Percentiles rank a stretch among this genome's conserved stretches.
Evolutionary conservation across 2,888 invertebrate genomes (phyloP).

Genomic region (Caenorhabditis sulstoni): DNA sequence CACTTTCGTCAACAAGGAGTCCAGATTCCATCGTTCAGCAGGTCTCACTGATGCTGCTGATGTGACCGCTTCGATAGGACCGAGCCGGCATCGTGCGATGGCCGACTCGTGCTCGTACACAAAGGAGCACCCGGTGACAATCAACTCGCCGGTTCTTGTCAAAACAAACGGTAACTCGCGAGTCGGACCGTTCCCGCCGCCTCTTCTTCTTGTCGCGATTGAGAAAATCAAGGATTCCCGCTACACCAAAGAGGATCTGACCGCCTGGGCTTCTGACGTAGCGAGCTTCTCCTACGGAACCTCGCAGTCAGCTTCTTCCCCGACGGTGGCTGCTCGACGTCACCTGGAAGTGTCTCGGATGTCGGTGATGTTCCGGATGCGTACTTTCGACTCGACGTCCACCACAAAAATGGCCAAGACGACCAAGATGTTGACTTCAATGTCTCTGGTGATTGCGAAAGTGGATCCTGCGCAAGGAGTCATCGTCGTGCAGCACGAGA

Average conservation of each 20-base stretch:
- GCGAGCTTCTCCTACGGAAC: constrained; percentile 31
- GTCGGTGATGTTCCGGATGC: constrained; percentile 64
- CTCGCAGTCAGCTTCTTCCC: constrained; percentile 48
- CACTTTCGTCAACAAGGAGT: constrained; percentile 90
- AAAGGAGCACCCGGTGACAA: constrained; percentile 53
- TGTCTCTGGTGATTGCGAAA: constrained; percentile 58
- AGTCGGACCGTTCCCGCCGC: constrained; percentile 92
- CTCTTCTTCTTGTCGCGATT: constrained; percentile 88
- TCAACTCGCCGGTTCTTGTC: constrained; percentile 19
- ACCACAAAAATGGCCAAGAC: constrained; percentile 38
- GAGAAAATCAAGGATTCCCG: constrained; percentile 87
- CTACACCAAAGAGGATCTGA: constrained; percentile 73
- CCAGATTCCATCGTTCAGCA: constrained; percentile 92
- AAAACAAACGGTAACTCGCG: constrained; percentile 86
- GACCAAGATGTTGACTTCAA: constrained; percentile 23
- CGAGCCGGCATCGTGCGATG: constrained; percentile 45
- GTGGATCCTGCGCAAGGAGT: constrained; percentile 58
- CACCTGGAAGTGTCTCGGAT: constrained; percentile 57
- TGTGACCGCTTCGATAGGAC: constrained; percentile 53
- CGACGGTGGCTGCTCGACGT: constrained; percentile 25
- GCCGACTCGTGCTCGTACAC: constrained; percentile 36
- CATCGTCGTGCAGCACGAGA: constrained; percentile 58
- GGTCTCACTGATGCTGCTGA: constrained; percentile 85
- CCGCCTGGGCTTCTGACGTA: constrained; percentile 79
- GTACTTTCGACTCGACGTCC: constrained; percentile 39